Evolutionary conservation across 2,888 invertebrate genomes (phyloP).

Genomic region (Horisme vitalbata): DNA sequence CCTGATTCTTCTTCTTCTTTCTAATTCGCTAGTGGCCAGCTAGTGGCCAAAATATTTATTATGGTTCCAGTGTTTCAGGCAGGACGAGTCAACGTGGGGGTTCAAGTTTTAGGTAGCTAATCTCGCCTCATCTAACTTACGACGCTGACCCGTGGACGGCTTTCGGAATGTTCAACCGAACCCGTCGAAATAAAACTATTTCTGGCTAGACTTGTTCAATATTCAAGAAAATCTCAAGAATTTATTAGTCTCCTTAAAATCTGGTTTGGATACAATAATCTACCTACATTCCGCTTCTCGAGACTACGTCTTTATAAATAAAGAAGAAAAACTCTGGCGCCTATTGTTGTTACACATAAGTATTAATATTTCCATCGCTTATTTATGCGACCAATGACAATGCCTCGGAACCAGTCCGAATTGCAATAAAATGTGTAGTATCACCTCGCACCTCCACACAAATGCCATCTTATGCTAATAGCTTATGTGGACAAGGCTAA

Average conservation of each 20-base stretch:
- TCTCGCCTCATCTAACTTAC: too few species aligned
- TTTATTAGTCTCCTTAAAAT: constrained; percentile 3
- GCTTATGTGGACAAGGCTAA: constrained; percentile 5
- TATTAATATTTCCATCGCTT: not conserved
- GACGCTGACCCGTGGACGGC: too few species aligned
- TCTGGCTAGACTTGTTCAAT: not conserved
- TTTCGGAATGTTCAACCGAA: not conserved
- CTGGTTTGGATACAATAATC: constrained; percentile 1
- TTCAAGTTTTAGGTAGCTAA: too few species aligned
- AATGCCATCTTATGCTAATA: constrained; percentile 18
- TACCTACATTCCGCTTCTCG: not conserved
- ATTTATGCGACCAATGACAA: not conserved
- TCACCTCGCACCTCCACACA: constrained; percentile 6
- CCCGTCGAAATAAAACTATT: not conserved
- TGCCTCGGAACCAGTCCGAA: constrained; percentile 8
- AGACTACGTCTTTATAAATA: constrained; percentile 1
- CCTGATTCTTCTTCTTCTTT: too few species aligned
- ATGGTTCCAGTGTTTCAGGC: too few species aligned
- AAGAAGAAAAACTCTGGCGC: not conserved
- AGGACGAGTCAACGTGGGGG: too few species aligned
- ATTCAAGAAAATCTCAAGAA: not conserved
- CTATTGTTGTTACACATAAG: constrained; percentile 4
- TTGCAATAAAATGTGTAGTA: constrained; percentile 22
- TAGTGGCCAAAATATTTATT: too few species aligned
- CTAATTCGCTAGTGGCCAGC: too few species aligned